phyloP scores from a whole-genome alignment of 2,888 invertebrate species.

The Pheosia gnoma region DNA sequence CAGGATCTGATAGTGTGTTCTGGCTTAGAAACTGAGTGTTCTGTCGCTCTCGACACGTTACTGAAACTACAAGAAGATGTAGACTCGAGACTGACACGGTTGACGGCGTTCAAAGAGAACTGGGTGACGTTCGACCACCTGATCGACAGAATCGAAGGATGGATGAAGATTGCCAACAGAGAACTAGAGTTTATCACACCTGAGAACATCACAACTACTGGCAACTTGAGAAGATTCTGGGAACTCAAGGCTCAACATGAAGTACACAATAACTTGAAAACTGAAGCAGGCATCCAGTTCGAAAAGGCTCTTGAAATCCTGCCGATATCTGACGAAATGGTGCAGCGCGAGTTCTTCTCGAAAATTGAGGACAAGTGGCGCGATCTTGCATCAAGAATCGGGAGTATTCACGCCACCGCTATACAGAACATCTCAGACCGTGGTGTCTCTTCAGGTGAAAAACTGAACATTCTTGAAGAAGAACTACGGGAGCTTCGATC shows the following conservation, averaged over 20 bases:
- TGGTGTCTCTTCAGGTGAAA: conserved; percentile 89
- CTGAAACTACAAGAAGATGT: conserved; percentile 90
- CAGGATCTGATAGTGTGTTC: conserved; percentile 90
- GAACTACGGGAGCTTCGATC: conserved; percentile 90
- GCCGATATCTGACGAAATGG: conserved; percentile 92
- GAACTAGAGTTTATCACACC: conserved; percentile 87
- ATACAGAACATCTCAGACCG: conserved; percentile 89
- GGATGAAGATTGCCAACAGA: conserved; percentile 89
- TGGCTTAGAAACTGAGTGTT: conserved; percentile 89
- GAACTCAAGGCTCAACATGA: conserved; percentile 95
- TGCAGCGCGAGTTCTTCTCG: conserved; percentile 90
- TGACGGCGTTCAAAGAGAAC: conserved; percentile 90
- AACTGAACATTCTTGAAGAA: conserved; percentile 89
- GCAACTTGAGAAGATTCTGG: conserved; percentile 93
- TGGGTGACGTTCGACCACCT: conserved; percentile 90
- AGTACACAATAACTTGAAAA: conserved; percentile 90
- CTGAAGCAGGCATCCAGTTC: conserved; percentile 88
- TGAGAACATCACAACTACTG: conserved; percentile 86
- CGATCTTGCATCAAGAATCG: conserved; percentile 85
- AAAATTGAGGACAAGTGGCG: conserved; percentile 92
- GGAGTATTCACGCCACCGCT: conserved; percentile 86
- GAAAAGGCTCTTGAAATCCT: conserved; percentile 91
- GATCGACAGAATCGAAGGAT: conserved; percentile 89
- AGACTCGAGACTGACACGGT: conserved; percentile 87
- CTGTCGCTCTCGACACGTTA: conserved; percentile 88